A percentile compares a stretch with the other conserved stretches of the same genome.
These are phyloP conservation scores for Meta bourneti DNA, from an alignment of 2,888 invertebrate genomes.

Conservation along the genomic window DNA sequence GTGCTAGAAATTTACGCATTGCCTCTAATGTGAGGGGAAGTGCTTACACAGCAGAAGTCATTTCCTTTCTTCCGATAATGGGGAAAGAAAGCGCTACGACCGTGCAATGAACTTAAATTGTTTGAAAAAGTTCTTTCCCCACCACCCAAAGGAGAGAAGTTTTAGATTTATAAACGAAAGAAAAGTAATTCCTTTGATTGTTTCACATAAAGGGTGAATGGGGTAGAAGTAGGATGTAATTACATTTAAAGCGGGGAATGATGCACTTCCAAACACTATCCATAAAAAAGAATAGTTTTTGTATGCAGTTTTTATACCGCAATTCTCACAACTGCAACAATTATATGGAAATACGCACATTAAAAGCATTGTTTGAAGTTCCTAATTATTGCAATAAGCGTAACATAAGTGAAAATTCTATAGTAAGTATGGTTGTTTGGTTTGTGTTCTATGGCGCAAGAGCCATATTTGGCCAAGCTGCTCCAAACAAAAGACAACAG, in stretches of 20 bases:
- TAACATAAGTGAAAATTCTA: no score
- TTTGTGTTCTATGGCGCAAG: no score
- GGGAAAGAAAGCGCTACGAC: conserved; percentile 41
- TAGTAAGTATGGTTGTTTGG: no score
- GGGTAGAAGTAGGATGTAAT: not conserved
- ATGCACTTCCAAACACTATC: not conserved
- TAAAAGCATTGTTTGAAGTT: no score
- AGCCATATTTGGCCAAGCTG: no score
- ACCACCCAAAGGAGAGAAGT: not conserved
- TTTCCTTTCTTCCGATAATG: conserved; percentile 39
- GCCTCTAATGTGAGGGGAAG: conserved; percentile 46
- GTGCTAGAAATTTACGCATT: conserved; percentile 51
- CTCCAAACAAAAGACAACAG: no score
- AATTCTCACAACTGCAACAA: no score
- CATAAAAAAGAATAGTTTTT: no score
- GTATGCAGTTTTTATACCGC: no score
- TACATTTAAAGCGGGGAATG: not conserved
- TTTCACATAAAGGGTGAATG: not conserved
- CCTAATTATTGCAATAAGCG: no score
- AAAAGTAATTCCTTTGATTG: not conserved
- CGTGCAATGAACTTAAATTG: conserved; percentile 12
- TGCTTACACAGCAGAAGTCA: conserved; percentile 54
- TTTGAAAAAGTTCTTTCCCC: conserved; percentile 8
- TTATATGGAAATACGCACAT: no score
- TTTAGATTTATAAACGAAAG: not conserved